Evolutionary conservation across 1,140 invertebrate species (phyloP).

Genomic region (Hyles vespertilio): DNA sequence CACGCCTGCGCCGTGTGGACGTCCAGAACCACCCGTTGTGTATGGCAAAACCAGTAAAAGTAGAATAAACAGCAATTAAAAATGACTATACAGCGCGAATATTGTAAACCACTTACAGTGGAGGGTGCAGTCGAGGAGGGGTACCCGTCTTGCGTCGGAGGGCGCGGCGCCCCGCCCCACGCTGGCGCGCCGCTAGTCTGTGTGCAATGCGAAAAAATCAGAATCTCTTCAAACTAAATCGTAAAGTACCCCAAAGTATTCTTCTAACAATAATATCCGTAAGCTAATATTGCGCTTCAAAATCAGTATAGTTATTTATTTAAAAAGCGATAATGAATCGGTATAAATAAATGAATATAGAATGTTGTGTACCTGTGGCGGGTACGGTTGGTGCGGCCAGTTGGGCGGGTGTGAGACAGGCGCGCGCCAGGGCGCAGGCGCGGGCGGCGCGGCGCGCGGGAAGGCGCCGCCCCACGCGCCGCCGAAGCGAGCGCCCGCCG

Average conservation of each 20-base stretch:
- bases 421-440: slow-evolving; percentile 48
- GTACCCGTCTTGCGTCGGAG: slow-evolving; percentile 45
- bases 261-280: too few relatives aligned
- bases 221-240: too few relatives aligned
- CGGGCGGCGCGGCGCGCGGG: slow-evolving; percentile 43
- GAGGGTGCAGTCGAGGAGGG: slow-evolving; percentile 51
- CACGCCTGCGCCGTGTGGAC: too few relatives aligned
- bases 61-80: background rate
- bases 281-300: too few relatives aligned
- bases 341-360: too few relatives aligned
- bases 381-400: slow-evolving; percentile 54
- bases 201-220: slow-evolving; percentile 24
- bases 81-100: background rate
- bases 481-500: slow-evolving; percentile 35
- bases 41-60: background rate
- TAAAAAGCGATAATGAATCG: too few relatives aligned
- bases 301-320: too few relatives aligned
- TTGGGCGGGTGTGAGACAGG: slow-evolving; percentile 44
- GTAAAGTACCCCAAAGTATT: too few relatives aligned
- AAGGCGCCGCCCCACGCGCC: slow-evolving; percentile 45
- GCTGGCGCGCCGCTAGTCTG: slow-evolving; percentile 41
- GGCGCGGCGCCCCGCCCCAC: slow-evolving; percentile 46
- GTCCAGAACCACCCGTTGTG: too few relatives aligned
- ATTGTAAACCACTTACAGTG: slow-evolving; percentile 40
- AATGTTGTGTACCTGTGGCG: slow-evolving; percentile 37